A percentile compares a stretch with the other conserved stretches of the same genome.
These are phyloP conservation scores for Drosophila mayri DNA, from an alignment of 1,140 invertebrate genomes.

Conservation along the genomic window DNA sequence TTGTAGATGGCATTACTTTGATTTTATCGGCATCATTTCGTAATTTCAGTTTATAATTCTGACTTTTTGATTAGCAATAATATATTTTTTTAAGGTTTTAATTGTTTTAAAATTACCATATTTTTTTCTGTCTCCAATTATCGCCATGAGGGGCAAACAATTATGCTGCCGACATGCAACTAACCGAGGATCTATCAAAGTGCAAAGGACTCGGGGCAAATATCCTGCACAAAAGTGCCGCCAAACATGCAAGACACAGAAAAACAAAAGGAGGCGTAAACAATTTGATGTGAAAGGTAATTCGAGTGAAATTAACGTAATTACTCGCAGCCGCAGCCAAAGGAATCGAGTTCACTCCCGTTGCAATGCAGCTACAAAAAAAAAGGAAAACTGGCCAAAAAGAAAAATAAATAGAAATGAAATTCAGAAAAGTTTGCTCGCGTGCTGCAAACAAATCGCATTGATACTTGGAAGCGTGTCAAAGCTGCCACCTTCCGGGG, in stretches of 20 bases:
- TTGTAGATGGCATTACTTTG: neutral
- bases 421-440: slow-evolving; percentile 43
- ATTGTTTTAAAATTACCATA: slow-evolving; percentile 1
- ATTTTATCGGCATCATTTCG: neutral
- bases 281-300: slow-evolving; percentile 65
- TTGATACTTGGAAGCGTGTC: slow-evolving; percentile 76
- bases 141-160: slow-evolving; percentile 49
- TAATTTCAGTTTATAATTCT: too few relatives aligned
- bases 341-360: slow-evolving; percentile 51
- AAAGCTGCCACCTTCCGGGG: slow-evolving; percentile 55
- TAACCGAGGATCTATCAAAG: slow-evolving; percentile 9
- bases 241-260: slow-evolving; percentile 63
- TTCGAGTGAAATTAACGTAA: slow-evolving; percentile 78
- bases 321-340: slow-evolving; percentile 62
- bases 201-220: neutral
- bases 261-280: slow-evolving; percentile 45
- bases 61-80: neutral
- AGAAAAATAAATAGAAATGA: neutral
- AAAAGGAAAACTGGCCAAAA: neutral
- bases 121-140: slow-evolving; percentile 4
- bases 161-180: slow-evolving; percentile 77
- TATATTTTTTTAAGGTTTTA: neutral
- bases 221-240: slow-evolving; percentile 61
- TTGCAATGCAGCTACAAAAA: slow-evolving; percentile 34
- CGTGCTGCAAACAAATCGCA: slow-evolving; percentile 67